Percentiles rank a stretch among this genome's conserved stretches.
Conservation (phyloP, 23 tunicate genomes). For the Ascidia mentula region DNA sequence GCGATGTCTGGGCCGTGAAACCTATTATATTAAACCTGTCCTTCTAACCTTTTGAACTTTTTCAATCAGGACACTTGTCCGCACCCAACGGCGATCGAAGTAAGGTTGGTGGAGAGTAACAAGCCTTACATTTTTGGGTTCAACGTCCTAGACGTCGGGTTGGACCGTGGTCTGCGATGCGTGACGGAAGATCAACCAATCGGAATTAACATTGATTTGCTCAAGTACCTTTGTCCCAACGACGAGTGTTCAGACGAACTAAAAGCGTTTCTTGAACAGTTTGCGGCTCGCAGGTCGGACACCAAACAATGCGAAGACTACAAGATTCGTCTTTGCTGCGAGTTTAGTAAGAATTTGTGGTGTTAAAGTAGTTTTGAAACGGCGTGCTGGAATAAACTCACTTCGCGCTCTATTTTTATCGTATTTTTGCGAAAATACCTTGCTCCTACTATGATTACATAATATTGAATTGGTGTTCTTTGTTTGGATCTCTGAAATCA, state of each 20-base stretch:
- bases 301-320: not conserved
- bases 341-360: not conserved
- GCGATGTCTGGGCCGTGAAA: no score
- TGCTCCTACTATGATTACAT: no score
- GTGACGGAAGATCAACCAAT: constrained; percentile 1
- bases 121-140: not conserved
- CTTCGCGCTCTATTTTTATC: no score
- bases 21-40: no score
- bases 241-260: not conserved
- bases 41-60: no score
- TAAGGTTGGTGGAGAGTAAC: constrained; percentile 5
- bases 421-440: no score
- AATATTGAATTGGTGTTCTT: no score
- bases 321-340: constrained; percentile 1
- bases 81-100: constrained; percentile 13
- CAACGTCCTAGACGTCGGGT: not conserved
- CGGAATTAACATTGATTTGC: not conserved
- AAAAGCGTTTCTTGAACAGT: not conserved
- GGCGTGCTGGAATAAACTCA: no score
- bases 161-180: not conserved
- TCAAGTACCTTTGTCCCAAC: not conserved
- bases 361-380: no score
- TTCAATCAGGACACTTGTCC: not conserved
- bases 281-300: not conserved
- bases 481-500: no score